Evolutionary conservation across 2,113 vertebrate genomes (phyloP).

Genomic region (Vidua macroura): DNA sequence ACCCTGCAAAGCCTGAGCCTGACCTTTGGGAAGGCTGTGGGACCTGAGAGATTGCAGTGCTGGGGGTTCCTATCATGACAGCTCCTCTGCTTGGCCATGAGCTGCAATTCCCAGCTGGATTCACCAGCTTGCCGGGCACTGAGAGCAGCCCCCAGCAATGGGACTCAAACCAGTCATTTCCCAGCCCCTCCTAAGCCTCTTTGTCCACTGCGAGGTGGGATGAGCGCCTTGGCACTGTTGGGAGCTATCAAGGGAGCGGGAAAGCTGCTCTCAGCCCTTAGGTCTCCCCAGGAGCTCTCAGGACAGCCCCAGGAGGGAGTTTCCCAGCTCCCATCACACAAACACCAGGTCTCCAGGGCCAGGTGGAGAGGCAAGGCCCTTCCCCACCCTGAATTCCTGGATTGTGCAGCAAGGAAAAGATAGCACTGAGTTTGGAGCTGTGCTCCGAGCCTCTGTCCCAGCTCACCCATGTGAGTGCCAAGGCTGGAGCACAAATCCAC

Average conservation of each 20-base stretch:
- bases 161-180: background rate
- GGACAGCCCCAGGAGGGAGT: background rate
- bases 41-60: background rate
- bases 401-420: background rate
- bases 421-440: background rate
- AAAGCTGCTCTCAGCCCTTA: background rate
- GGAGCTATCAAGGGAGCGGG: background rate
- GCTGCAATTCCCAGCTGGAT: background rate
- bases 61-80: accelerated
- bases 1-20: background rate
- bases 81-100: background rate
- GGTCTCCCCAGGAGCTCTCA: background rate
- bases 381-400: background rate
- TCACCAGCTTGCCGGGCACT: background rate
- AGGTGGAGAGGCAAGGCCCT: accelerated
- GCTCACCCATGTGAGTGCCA: background rate
- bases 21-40: background rate
- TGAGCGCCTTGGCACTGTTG: accelerated
- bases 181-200: background rate
- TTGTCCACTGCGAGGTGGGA: background rate
- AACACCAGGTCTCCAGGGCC: background rate
- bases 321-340: background rate
- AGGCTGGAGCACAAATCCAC: background rate
- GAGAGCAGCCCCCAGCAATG: background rate
- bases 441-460: background rate